These are phyloP conservation scores for Miniopterus natalensis DNA, from an alignment of 2,113 vertebrate genomes.

Conservation along the genomic window DNA sequence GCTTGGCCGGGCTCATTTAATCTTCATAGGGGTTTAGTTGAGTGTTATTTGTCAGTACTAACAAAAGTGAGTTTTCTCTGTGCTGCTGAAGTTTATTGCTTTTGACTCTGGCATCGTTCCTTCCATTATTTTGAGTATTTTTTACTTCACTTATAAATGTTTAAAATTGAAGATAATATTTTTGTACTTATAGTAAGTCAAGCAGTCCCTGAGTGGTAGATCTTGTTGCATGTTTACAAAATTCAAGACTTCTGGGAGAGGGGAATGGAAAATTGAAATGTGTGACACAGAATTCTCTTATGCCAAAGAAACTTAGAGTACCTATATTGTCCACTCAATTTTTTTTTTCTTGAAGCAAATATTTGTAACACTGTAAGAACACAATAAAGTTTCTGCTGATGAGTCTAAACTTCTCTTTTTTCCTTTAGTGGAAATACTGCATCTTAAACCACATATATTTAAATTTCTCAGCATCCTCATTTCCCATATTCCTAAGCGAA, in stretches of 20 bases:
- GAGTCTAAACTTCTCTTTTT: neutral
- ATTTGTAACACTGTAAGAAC: neutral
- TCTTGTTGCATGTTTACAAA: neutral
- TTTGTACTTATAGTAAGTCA: neutral
- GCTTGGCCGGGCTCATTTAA: neutral
- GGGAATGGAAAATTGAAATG: neutral
- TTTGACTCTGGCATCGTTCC: neutral
- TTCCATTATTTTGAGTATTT: neutral
- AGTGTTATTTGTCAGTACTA: neutral
- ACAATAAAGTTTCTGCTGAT: neutral
- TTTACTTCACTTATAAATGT: neutral
- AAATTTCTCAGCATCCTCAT: neutral
- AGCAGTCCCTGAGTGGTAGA: neutral
- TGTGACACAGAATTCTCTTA: neutral
- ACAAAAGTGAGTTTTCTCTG: neutral
- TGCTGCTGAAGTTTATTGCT: neutral
- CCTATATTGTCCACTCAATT: neutral
- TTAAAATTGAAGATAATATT: neutral
- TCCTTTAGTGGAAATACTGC: neutral
- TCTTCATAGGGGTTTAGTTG: neutral
- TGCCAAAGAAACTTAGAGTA: neutral
- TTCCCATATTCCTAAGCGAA: neutral
- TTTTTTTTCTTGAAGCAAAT: conserved; percentile 20
- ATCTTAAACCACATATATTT: conserved; percentile 17
- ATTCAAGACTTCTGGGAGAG: neutral